Percentiles rank a stretch among this genome's conserved stretches.
These are phyloP conservation scores for Oncorhynchus mykiss DNA, from an alignment of 2,113 vertebrate species.

Conservation along the genomic window DNA sequence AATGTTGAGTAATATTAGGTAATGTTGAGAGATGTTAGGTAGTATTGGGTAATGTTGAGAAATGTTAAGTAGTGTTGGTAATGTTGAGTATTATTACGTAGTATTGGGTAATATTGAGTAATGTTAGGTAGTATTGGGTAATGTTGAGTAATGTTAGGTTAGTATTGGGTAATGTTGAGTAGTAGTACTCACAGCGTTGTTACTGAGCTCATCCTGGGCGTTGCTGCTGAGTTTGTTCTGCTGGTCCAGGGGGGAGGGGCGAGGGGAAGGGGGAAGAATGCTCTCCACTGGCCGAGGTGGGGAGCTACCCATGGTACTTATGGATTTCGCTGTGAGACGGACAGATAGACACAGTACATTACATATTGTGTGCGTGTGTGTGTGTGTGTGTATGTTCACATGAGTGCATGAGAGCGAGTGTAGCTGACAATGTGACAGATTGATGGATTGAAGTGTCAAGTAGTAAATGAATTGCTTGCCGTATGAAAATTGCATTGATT, in stretches of 20 bases:
- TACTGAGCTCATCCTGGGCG: slow-evolving; percentile 59
- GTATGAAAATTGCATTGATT: slow-evolving; percentile 31
- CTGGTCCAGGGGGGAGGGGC: slow-evolving; percentile 62
- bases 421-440: slow-evolving; percentile 23
- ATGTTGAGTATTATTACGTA: neutral
- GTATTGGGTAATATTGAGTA: neutral
- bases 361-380: neutral
- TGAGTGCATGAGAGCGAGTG: neutral
- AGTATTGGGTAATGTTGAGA: neutral
- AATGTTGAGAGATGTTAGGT: no score
- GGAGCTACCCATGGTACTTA: slow-evolving; percentile 67
- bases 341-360: neutral
- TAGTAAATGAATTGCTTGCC: slow-evolving; percentile 48
- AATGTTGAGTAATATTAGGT: no score
- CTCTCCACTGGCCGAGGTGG: slow-evolving; percentile 57
- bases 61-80: slow-evolving; percentile 1
- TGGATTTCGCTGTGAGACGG: slow-evolving; percentile 57
- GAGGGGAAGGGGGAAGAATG: slow-evolving; percentile 55
- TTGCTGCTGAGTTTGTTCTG: slow-evolving; percentile 64
- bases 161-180: neutral
- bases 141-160: neutral
- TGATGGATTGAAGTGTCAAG: slow-evolving; percentile 49
- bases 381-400: no score
- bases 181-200: slow-evolving; percentile 59
- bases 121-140: neutral